A percentile compares a stretch with the other conserved stretches of the same genome.
These are phyloP conservation scores for Hesperophylax magnus DNA, from an alignment of 1,140 invertebrate genomes.

Conservation along the genomic window DNA sequence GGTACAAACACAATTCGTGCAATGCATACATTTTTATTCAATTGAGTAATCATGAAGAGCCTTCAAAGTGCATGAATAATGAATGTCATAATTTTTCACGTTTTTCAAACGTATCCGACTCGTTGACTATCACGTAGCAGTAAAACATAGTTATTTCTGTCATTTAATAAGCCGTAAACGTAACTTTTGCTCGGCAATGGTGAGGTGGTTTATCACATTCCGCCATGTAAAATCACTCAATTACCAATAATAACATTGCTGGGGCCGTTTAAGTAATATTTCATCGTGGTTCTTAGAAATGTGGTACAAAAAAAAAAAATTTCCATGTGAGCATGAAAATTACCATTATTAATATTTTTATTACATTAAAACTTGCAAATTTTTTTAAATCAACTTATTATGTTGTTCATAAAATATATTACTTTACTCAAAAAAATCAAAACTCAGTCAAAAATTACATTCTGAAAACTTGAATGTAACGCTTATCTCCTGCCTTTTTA, in stretches of 20 bases:
- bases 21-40: background rate
- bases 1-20: background rate
- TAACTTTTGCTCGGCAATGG: conserved; percentile 13
- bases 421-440: too few relatives aligned
- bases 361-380: too few relatives aligned
- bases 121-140: background rate
- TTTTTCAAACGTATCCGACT: conserved; percentile 5
- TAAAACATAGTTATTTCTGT: conserved; percentile 19
- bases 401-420: too few relatives aligned
- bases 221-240: conserved; percentile 35
- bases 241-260: conserved; percentile 5
- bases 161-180: conserved; percentile 24
- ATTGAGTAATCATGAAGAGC: background rate
- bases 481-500: too few relatives aligned
- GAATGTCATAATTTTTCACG: background rate
- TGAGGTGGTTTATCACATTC: conserved; percentile 2
- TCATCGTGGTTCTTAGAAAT: too few relatives aligned
- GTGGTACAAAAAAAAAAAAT: too few relatives aligned
- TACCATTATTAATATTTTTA: too few relatives aligned
- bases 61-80: background rate
- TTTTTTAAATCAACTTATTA: too few relatives aligned
- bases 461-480: too few relatives aligned
- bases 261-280: background rate
- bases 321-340: too few relatives aligned
- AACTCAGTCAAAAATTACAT: too few relatives aligned